Evolutionary conservation across 2,888 invertebrate genomes (phyloP).

Genomic region (Platynereis dumerilii): DNA sequence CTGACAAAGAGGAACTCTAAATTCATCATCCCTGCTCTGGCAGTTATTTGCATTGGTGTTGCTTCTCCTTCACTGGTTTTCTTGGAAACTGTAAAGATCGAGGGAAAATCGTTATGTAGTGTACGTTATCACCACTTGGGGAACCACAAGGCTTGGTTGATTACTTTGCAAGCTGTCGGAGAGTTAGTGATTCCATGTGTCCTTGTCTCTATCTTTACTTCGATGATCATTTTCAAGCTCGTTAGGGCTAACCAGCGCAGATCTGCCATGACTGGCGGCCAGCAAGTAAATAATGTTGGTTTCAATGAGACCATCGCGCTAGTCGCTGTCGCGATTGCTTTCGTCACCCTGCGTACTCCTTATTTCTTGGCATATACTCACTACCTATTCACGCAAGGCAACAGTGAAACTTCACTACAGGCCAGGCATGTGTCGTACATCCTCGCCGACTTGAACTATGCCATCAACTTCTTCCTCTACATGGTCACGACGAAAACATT

Average conservation of each 20-base stretch:
- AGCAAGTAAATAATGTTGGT: not conserved
- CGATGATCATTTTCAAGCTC: slow-evolving; percentile 13
- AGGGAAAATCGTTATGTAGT: slow-evolving; percentile 6
- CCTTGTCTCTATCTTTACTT: slow-evolving; percentile 18
- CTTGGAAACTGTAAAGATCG: slow-evolving; percentile 1
- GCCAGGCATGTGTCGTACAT: slow-evolving; percentile 12
- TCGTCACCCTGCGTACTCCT: slow-evolving; percentile 13
- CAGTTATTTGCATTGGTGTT: slow-evolving; percentile 2
- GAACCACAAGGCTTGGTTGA: slow-evolving; percentile 7
- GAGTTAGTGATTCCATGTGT: slow-evolving; percentile 12
- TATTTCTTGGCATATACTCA: slow-evolving; percentile 9
- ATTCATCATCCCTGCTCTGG: slow-evolving; percentile 2
- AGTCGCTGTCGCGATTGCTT: slow-evolving; percentile 13
- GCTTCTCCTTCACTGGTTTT: slow-evolving; percentile 11
- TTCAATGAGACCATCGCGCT: slow-evolving; percentile 13
- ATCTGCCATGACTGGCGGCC: not conserved
- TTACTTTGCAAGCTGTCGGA: slow-evolving; percentile 3
- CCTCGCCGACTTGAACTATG: slow-evolving; percentile 11
- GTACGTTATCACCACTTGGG: slow-evolving; percentile 3
- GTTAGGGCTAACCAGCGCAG: slow-evolving; percentile 6
- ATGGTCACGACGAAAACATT: slow-evolving; percentile 10
- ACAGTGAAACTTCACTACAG: not conserved
- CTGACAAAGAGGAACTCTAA: slow-evolving; percentile 7
- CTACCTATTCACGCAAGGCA: not conserved
- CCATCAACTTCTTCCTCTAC: slow-evolving; percentile 18